Percentiles rank a stretch among this genome's conserved stretches.
Evolutionary conservation across 2,888 invertebrate species (phyloP).

Genomic region (Schrankia costaestrigalis): DNA sequence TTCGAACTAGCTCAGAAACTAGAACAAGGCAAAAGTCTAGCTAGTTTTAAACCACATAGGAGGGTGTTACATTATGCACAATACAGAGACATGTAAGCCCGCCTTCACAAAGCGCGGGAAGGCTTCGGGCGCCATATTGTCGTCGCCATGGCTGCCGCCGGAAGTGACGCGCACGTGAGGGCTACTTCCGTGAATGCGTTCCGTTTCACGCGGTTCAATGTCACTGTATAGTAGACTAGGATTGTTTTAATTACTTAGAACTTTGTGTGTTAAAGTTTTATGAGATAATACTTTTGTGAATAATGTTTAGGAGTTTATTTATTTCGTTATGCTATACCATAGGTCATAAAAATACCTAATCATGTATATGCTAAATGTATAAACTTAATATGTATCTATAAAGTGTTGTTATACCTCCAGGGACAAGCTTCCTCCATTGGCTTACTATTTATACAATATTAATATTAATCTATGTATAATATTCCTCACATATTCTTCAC

Average conservation of each 20-base stretch:
- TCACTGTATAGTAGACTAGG: slow-evolving; percentile 57
- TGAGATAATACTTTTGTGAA: slow-evolving; percentile 5
- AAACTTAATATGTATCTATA: too few species aligned
- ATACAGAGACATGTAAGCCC: slow-evolving; percentile 24
- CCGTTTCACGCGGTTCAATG: slow-evolving; percentile 75
- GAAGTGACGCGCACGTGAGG: slow-evolving; percentile 77
- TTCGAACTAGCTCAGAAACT: slow-evolving; percentile 10
- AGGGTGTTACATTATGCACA: slow-evolving; percentile 36
- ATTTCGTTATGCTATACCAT: too few species aligned
- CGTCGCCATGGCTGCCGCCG: slow-evolving; percentile 69
- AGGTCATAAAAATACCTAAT: too few species aligned
- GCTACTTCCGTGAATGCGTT: slow-evolving; percentile 70
- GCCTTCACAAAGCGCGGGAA: slow-evolving; percentile 63
- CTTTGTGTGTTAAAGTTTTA: slow-evolving; percentile 14
- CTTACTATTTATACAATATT: too few species aligned
- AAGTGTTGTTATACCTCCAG: too few species aligned
- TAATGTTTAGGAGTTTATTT: not conserved
- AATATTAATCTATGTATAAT: too few species aligned
- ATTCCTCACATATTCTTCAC: too few species aligned
- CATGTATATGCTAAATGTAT: too few species aligned
- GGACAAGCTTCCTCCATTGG: too few species aligned
- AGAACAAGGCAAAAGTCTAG: slow-evolving; percentile 6
- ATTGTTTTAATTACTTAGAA: slow-evolving; percentile 40
- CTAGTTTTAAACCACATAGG: slow-evolving; percentile 23
- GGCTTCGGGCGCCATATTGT: slow-evolving; percentile 66